These are phyloP conservation scores for Siderastrea siderea DNA, from an alignment of 92 coral and sea anemone species.

Conservation along the genomic window DNA sequence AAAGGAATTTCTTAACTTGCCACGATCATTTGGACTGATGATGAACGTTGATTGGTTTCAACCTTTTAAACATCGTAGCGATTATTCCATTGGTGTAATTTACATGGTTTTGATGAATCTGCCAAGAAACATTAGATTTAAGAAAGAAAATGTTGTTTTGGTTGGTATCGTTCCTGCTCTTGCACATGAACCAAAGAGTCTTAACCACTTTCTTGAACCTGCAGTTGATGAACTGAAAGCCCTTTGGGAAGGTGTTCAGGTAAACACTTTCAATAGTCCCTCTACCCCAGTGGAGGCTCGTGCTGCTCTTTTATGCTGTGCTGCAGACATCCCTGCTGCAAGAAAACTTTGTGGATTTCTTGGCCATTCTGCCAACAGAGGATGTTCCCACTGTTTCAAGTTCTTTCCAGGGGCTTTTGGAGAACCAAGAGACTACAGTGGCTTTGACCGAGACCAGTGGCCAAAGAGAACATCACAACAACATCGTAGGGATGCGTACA, in stretches of 20 bases:
- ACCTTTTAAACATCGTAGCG: constrained; percentile 65
- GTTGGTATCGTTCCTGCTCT: constrained; percentile 69
- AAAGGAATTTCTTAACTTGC: constrained; percentile 34
- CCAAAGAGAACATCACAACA: constrained; percentile 46
- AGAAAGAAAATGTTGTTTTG: constrained; percentile 50
- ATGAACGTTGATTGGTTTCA: constrained; percentile 26
- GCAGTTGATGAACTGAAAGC: constrained; percentile 21
- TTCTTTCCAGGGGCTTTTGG: too few species aligned
- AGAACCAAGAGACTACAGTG: too few species aligned
- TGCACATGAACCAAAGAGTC: constrained; percentile 51
- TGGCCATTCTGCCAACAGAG: constrained; percentile 74
- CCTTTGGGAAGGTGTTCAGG: constrained; percentile 53
- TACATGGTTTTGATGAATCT: constrained; percentile 71
- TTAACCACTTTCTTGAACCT: constrained; percentile 67
- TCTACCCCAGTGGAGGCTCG: constrained; percentile 20
- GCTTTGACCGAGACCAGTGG: constrained; percentile 71
- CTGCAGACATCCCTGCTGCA: constrained; percentile 74
- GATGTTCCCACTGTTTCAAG: too few species aligned
- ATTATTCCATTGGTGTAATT: constrained; percentile 47
- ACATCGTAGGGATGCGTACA: constrained; percentile 67
- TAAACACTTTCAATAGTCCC: constrained; percentile 27
- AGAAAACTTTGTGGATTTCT: constrained; percentile 70
- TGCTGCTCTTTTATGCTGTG: constrained; percentile 53
- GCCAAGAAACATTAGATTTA: constrained; percentile 59
- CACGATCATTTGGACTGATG: constrained; percentile 30